phyloP scores from a whole-genome alignment of 2,797 vertebrate species.

The Bradypus variegatus region DNA sequence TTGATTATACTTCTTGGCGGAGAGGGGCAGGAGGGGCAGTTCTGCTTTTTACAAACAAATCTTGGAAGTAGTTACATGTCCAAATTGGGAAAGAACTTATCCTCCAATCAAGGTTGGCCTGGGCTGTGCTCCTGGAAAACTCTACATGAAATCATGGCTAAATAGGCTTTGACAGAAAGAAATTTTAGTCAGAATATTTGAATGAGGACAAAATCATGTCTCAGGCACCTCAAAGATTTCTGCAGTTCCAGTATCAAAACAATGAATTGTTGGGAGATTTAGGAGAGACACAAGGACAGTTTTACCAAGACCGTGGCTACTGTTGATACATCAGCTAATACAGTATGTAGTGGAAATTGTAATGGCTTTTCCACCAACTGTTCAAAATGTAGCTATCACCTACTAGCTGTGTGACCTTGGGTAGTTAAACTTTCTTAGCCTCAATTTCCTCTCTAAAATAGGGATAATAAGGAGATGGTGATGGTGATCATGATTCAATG shows the following conservation, averaged over 20 bases:
- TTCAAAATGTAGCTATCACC: neutral
- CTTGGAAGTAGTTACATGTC: slow-evolving; percentile 30
- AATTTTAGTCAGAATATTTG: neutral
- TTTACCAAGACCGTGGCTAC: neutral
- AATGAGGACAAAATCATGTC: neutral
- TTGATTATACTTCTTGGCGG: neutral
- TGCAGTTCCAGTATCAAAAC: neutral
- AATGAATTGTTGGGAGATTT: neutral
- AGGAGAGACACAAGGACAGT: too few species aligned
- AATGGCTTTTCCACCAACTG: neutral
- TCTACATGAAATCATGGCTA: neutral
- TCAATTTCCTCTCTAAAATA: neutral
- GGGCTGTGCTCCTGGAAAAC: neutral
- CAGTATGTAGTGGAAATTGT: too few species aligned
- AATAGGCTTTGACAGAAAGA: neutral
- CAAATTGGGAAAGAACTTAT: slow-evolving; percentile 47
- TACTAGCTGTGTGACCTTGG: neutral
- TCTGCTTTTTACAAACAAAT: slow-evolving; percentile 21
- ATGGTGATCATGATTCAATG: neutral
- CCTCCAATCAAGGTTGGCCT: neutral
- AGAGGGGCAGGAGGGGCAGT: neutral
- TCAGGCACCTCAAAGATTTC: neutral
- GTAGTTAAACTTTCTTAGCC: neutral
- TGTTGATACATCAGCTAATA: rapidly evolving
- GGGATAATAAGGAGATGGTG: neutral